These are phyloP conservation scores for Ametastegia equiseti DNA, from an alignment of 2,888 invertebrate species.

Conservation along the genomic window DNA sequence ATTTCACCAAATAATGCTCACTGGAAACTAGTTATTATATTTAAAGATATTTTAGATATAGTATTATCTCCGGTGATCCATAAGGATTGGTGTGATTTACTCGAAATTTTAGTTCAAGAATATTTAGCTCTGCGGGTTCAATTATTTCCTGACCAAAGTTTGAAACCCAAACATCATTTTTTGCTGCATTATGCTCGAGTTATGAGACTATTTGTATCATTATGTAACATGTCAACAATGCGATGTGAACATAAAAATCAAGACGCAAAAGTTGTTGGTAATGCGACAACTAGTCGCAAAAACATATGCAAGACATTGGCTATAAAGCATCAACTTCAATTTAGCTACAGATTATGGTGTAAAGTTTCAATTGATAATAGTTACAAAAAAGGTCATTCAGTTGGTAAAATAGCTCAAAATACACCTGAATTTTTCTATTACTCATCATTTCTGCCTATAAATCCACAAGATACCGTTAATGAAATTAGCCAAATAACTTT, in stretches of 20 bases:
- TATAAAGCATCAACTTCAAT: slow-evolving; percentile 49
- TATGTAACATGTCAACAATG: slow-evolving; percentile 48
- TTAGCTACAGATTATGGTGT: slow-evolving; percentile 48
- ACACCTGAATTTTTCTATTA: slow-evolving; percentile 13
- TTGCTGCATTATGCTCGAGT: slow-evolving; percentile 52
- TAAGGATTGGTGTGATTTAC: slow-evolving; percentile 33
- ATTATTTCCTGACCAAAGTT: slow-evolving; percentile 44
- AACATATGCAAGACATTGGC: slow-evolving; percentile 55
- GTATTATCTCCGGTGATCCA: slow-evolving; percentile 49
- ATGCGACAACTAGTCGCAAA: slow-evolving; percentile 43
- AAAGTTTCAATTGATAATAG: too few species aligned
- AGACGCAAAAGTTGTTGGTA: slow-evolving; percentile 49
- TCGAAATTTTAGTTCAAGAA: slow-evolving; percentile 49
- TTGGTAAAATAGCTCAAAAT: neutral
- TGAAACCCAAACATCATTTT: slow-evolving; percentile 57
- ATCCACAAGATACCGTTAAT: too few species aligned
- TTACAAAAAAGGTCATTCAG: neutral
- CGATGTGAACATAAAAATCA: slow-evolving; percentile 54
- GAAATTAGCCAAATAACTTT: slow-evolving; percentile 42
- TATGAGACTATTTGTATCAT: slow-evolving; percentile 50
- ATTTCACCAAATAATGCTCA: slow-evolving; percentile 47
- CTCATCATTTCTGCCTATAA: slow-evolving; percentile 14
- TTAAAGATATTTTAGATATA: slow-evolving; percentile 54
- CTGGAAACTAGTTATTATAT: slow-evolving; percentile 53
- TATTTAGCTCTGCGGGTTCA: slow-evolving; percentile 49